These are phyloP conservation scores for Kryptopterus vitreolus DNA, from an alignment of 2,797 vertebrate genomes.

Conservation along the genomic window DNA sequence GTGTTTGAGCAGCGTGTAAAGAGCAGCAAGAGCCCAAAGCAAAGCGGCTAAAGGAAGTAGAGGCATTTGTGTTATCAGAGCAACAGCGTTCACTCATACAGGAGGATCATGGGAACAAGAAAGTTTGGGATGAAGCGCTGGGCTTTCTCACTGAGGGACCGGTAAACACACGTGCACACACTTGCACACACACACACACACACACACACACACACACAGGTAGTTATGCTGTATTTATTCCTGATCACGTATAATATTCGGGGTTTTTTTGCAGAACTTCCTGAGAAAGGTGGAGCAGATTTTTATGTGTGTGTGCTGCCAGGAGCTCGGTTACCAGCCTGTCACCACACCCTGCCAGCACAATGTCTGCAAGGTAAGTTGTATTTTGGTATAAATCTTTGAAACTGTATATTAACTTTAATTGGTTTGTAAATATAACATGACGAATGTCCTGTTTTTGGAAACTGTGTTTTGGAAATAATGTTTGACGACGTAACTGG, in stretches of 20 bases:
- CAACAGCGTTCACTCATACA: constrained; percentile 87
- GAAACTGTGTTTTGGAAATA: no score
- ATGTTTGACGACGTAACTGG: no score
- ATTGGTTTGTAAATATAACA: background rate
- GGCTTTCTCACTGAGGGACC: constrained; percentile 89
- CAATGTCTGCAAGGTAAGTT: constrained; percentile 93
- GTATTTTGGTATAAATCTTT: background rate
- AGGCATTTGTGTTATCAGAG: constrained; percentile 88
- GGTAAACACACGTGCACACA: constrained; percentile 68
- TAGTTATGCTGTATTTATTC: background rate
- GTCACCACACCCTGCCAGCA: constrained; percentile 95
- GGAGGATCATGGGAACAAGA: constrained; percentile 91
- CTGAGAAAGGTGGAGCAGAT: constrained; percentile 94
- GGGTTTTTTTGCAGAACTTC: constrained; percentile 81
- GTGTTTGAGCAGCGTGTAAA: constrained; percentile 44
- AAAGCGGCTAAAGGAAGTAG: constrained; percentile 84
- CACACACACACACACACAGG: constrained; percentile 3
- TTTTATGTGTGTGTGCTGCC: constrained; percentile 99
- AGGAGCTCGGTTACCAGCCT: constrained; percentile 95
- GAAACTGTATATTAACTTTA: no score
- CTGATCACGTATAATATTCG: constrained; percentile 30
- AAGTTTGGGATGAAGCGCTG: constrained; percentile 95
- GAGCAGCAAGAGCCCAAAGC: constrained; percentile 67
- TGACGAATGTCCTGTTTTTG: background rate
- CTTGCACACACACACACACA: constrained; percentile 2